Conservation (phyloP, 2,797 vertebrate genomes). For the Forpus xanthops region DNA sequence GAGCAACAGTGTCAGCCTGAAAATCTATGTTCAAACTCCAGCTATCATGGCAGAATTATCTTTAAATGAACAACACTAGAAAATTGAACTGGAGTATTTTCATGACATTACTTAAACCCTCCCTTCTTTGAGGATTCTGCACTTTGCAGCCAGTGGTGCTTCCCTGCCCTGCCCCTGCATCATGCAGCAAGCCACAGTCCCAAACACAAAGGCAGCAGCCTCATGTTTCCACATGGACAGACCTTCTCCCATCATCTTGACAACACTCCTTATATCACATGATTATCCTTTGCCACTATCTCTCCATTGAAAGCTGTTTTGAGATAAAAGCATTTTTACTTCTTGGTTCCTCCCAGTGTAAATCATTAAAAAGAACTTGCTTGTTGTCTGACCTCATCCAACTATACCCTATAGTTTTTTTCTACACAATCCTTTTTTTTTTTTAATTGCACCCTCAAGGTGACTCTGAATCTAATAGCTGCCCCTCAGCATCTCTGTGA, state of each 20-base stretch:
- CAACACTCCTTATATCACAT: accelerated
- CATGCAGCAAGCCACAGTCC: accelerated
- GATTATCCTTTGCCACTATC: neutral
- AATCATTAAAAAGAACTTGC: neutral
- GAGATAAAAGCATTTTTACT: neutral
- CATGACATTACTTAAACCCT: accelerated
- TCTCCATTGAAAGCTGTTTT: neutral
- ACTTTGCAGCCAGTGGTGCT: accelerated
- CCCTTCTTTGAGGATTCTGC: neutral
- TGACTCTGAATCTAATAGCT: neutral
- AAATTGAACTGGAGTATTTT: neutral
- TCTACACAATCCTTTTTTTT: neutral
- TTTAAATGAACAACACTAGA: neutral
- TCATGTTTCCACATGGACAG: accelerated
- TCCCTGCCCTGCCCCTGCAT: neutral
- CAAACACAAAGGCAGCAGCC: neutral
- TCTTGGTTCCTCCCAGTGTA: neutral
- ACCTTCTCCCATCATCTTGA: neutral
- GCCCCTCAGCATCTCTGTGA: neutral
- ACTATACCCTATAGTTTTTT: neutral
- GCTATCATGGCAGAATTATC: neutral
- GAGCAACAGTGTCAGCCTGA: neutral
- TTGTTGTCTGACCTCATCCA: neutral
- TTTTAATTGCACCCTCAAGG: neutral
- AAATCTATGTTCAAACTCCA: neutral